A percentile compares a stretch with the other conserved stretches of the same genome.
Conservation (phyloP, 2,113 vertebrate species). For the Proteles cristata region DNA sequence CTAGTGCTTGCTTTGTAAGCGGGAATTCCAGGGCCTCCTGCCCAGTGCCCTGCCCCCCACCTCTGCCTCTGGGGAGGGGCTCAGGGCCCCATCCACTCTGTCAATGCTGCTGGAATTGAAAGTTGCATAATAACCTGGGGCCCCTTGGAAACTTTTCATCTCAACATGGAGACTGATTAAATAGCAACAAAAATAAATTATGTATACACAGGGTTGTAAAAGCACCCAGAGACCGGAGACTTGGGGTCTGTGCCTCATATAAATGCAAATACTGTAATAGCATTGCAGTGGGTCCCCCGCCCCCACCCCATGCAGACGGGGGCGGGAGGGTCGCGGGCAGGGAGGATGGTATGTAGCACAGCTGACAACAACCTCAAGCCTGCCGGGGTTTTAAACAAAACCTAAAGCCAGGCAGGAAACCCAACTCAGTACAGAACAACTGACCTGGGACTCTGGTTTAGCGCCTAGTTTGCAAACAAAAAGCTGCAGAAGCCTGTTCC, state of each 20-base stretch:
- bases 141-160: slow-evolving; percentile 80
- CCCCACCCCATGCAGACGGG: background rate
- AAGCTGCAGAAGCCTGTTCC: background rate
- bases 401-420: background rate
- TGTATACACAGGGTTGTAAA: slow-evolving; percentile 81
- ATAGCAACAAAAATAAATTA: slow-evolving; percentile 83
- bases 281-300: slow-evolving; percentile 42
- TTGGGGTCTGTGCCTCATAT: slow-evolving; percentile 82
- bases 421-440: background rate
- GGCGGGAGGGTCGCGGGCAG: background rate
- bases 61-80: background rate
- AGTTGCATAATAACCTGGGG: slow-evolving; percentile 76
- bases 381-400: slow-evolving; percentile 46
- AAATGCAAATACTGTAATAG: slow-evolving; percentile 82
- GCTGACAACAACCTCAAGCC: background rate
- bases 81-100: background rate
- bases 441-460: background rate
- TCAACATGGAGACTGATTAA: slow-evolving; percentile 79
- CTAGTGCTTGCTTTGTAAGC: background rate
- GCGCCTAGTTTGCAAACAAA: background rate
- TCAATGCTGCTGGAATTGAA: slow-evolving; percentile 56
- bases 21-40: background rate
- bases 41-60: background rate
- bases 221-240: slow-evolving; percentile 73
- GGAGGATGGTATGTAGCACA: background rate